Evolutionary conservation across 2,888 invertebrate species (phyloP).

Genomic region (Neoascia interrupta): DNA sequence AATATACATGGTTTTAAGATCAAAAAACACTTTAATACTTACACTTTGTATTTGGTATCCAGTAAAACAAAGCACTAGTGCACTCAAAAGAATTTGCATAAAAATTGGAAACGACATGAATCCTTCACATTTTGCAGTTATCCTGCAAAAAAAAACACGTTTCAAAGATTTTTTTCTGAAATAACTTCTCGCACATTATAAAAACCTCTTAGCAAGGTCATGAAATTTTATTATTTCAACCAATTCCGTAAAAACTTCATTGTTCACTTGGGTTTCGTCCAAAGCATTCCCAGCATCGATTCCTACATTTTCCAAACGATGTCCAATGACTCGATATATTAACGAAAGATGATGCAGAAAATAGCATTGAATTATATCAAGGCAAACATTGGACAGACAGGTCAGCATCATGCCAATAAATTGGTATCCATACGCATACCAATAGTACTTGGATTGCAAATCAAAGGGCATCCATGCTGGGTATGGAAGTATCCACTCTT

Average conservation of each 20-base stretch:
- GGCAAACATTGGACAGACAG: slow-evolving; percentile 70
- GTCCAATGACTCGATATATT: slow-evolving; percentile 72
- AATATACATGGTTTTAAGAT: too few species aligned
- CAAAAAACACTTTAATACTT: neutral
- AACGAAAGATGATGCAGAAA: slow-evolving; percentile 73
- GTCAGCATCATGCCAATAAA: slow-evolving; percentile 71
- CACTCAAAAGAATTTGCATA: slow-evolving; percentile 74
- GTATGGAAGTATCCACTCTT: slow-evolving; percentile 72
- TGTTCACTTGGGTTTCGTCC: neutral
- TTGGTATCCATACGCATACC: slow-evolving; percentile 73
- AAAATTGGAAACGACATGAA: slow-evolving; percentile 72
- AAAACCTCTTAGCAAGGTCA: slow-evolving; percentile 27
- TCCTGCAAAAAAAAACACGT: too few species aligned
- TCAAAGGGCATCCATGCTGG: slow-evolving; percentile 75
- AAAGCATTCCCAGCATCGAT: neutral
- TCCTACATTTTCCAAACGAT: slow-evolving; percentile 70
- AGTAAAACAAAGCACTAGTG: slow-evolving; percentile 73
- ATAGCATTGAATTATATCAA: slow-evolving; percentile 74
- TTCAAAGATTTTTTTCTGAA: too few species aligned
- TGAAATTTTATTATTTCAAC: slow-evolving; percentile 15
- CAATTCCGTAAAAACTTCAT: neutral
- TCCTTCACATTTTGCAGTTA: slow-evolving; percentile 31
- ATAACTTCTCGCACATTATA: neutral
- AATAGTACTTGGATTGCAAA: slow-evolving; percentile 60
- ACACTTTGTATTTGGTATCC: slow-evolving; percentile 73